phyloP scores from a whole-genome alignment of 2,888 invertebrate species.

The Caenorhabditis wallacei region DNA sequence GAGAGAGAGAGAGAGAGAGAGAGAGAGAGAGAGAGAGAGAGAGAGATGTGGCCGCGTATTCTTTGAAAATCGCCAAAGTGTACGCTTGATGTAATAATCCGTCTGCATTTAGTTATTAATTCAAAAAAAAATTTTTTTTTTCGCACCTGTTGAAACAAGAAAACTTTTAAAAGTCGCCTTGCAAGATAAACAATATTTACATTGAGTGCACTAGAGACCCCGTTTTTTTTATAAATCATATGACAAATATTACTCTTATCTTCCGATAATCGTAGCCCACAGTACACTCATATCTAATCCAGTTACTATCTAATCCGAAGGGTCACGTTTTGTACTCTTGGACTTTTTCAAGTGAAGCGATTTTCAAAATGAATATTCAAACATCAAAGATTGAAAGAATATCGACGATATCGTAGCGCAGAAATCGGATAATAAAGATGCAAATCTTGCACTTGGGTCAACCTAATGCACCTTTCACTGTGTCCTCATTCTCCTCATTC shows the following conservation, averaged over 20 bases:
- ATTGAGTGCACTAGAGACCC: conserved; percentile 32
- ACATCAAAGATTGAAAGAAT: conserved; percentile 3
- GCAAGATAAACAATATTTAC: conserved; percentile 23
- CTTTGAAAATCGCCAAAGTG: conserved; percentile 14
- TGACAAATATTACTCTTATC: conserved; percentile 2
- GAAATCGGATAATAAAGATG: conserved; percentile 35
- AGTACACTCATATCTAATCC: neutral
- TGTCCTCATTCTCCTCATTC: conserved; percentile 1
- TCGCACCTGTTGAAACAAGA: neutral
- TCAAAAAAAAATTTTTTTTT: conserved; percentile 3
- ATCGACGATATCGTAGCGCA: conserved; percentile 6
- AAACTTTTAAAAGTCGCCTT: neutral
- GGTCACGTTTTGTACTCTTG: neutral
- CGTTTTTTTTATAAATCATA: conserved; percentile 8
- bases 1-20: too few species aligned
- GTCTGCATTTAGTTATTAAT: conserved; percentile 5
- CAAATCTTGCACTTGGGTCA: conserved; percentile 56
- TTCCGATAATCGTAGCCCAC: neutral
- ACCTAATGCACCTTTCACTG: conserved; percentile 24
- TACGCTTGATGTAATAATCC: conserved; percentile 22
- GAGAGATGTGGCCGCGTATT: neutral
- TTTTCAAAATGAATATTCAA: conserved; percentile 11
- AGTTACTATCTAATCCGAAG: neutral
- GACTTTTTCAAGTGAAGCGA: conserved; percentile 3
- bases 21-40: too few species aligned